Conservation (phyloP, 2,113 vertebrate species). For the Crotalus viridis region DNA sequence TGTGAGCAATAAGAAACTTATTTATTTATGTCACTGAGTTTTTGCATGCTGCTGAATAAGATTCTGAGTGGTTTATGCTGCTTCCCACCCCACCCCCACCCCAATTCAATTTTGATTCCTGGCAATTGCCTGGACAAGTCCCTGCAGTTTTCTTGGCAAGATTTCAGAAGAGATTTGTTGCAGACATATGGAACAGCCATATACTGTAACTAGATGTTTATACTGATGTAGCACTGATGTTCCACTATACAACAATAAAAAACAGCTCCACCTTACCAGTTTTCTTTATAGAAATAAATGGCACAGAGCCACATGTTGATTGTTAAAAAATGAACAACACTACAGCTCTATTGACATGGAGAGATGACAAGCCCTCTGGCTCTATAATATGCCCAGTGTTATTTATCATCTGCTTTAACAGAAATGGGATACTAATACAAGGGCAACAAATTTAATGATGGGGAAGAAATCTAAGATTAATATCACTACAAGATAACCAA, state of each 20-base stretch:
- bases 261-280: not conserved
- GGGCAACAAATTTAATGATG: not conserved
- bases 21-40: not conserved
- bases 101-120: not conserved
- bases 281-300: not conserved
- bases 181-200: not conserved
- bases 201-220: not conserved
- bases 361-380: not conserved
- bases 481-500: not conserved
- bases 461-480: constrained; percentile 11
- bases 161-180: not conserved
- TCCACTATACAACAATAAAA: not conserved
- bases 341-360: not conserved
- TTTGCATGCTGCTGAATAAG: not conserved
- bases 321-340: not conserved
- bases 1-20: not conserved
- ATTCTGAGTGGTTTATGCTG: not conserved
- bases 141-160: not conserved
- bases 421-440: not conserved
- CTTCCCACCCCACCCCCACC: not conserved
- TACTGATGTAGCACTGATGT: not conserved
- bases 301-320: not conserved
- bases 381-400: not conserved
- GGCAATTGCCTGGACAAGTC: not conserved
- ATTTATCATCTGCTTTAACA: not conserved